A percentile compares a stretch with the other conserved stretches of the same genome.
Conservation (phyloP, 2,797 vertebrate genomes). For the Antennarius maculatus region DNA sequence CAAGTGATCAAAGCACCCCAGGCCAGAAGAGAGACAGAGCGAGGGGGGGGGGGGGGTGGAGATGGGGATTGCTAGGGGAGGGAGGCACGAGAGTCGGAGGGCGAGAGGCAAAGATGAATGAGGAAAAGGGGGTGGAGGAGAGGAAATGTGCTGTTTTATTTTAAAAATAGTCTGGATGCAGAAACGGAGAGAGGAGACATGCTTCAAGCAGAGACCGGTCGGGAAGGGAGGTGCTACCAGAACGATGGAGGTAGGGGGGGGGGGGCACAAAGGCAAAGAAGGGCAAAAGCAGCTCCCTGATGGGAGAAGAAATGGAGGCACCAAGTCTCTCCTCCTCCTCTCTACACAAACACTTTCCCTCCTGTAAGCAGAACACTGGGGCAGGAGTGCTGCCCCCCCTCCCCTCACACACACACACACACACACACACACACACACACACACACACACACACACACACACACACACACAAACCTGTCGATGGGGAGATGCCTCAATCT, state of each 20-base stretch:
- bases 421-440: background rate
- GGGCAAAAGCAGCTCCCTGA: slow-evolving; percentile 54
- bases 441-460: too few species aligned
- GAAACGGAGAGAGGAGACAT: slow-evolving; percentile 12
- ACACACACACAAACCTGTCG: background rate
- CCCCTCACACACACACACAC: background rate
- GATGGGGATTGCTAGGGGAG: slow-evolving; percentile 21
- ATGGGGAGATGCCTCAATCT: too few species aligned
- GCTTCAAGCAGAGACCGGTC: slow-evolving; percentile 8
- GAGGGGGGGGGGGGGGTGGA: slow-evolving; percentile 13
- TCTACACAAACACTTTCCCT: slow-evolving; percentile 33
- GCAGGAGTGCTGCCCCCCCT: slow-evolving; percentile 4
- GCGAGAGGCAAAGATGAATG: slow-evolving; percentile 25
- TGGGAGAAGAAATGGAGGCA: slow-evolving; percentile 69
- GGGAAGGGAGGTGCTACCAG: slow-evolving; percentile 26
- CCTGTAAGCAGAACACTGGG: slow-evolving; percentile 48
- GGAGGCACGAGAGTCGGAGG: slow-evolving; percentile 15
- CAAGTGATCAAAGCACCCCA: slow-evolving; percentile 72
- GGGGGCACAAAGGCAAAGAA: slow-evolving; percentile 48
- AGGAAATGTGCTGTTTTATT: slow-evolving; percentile 33
- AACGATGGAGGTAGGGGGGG: slow-evolving; percentile 25
- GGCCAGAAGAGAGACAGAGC: slow-evolving; percentile 55
- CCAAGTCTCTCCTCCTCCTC: slow-evolving; percentile 37
- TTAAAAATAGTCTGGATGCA: slow-evolving; percentile 40
- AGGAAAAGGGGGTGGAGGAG: slow-evolving; percentile 12